Evolutionary conservation across 2,113 vertebrate genomes (phyloP), one percentile per base, ranked within the genome.

Genomic region (Euleptes europaea): DNA sequence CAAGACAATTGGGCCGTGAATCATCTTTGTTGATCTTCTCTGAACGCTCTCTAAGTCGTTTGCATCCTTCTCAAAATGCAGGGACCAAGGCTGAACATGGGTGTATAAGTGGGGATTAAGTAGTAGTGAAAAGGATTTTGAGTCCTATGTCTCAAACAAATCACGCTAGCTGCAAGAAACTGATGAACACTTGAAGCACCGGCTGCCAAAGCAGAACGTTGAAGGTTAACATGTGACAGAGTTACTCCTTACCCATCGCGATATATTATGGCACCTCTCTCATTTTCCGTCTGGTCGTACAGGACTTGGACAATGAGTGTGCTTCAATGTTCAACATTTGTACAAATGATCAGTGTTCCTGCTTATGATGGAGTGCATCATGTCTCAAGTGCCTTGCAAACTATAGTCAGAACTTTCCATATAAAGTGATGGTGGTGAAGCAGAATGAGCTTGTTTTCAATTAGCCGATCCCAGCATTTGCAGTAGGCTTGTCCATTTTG

Each of bases 401-500:
- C 92, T 90, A 92, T 49, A 84, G 81, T 79, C 86, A 89, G 89
- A 91, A 78, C 89, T 94, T 93, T 95, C 89, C 92, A 92, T 91
- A 91, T 92, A 90, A 93, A 94, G 86, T 85, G 92, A 89, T 93
- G 82, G 84, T 0, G 91, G 90, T 94, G 92, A 95, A 92, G 90
- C 90, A 93, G 89, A 90, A 93, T 88, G 90, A 92, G 93, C 90
- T 94, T 95, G 91, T 91, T 95, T 95, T 92, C 57, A 77, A 88
- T 93, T 94, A 93, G 88, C 33, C 0, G 70, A 87, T 88, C 88
- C 89, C 57, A 90, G 84, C 90, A 90, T 93, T 92, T 90, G 89
- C 87, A 93, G 88, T 89, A 91, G 88, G 79, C 88, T 93, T 80
- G 0, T 92, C 89, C 88, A 38, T 92, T 94, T 93, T 92, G 90